These are phyloP conservation scores for Zelostemma sp. DNA, from an alignment of 1,140 invertebrate species.

Conservation along the genomic window DNA sequence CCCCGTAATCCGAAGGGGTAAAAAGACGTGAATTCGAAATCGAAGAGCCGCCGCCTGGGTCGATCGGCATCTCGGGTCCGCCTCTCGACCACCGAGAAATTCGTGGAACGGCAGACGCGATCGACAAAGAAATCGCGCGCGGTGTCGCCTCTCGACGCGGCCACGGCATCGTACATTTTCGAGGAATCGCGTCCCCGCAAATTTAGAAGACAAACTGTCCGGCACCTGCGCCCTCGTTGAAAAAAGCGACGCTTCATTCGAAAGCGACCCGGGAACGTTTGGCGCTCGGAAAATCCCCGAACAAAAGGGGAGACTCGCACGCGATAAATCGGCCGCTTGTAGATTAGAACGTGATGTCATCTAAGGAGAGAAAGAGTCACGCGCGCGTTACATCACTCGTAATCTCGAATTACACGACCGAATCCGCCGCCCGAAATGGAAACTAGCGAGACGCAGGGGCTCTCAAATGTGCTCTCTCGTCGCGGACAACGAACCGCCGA, in stretches of 20 bases:
- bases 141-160: conserved; percentile 21
- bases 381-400: conserved; percentile 45
- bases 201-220: conserved; percentile 41
- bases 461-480: conserved; percentile 8
- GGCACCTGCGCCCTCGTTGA: conserved; percentile 25
- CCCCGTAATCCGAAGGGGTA: too few relatives aligned
- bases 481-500: not conserved
- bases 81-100: conserved; percentile 42
- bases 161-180: conserved; percentile 40
- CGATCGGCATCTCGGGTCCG: conserved; percentile 3
- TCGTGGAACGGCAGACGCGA: conserved; percentile 38
- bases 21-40: not conserved
- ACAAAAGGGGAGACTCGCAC: not conserved
- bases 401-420: conserved; percentile 46
- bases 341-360: conserved; percentile 14
- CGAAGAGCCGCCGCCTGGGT: not conserved
- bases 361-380: conserved; percentile 18
- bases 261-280: too few relatives aligned
- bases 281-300: too few relatives aligned
- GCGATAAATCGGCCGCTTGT: conserved; percentile 13
- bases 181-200: conserved; percentile 36
- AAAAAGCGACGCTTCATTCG: too few relatives aligned
- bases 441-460: conserved; percentile 42
- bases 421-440: conserved; percentile 37
- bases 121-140: conserved; percentile 45